Evolutionary conservation across 2,113 vertebrate genomes (phyloP), one percentile per base, ranked within the genome.

Genomic region (Pomatorhinus ruficollis): DNA sequence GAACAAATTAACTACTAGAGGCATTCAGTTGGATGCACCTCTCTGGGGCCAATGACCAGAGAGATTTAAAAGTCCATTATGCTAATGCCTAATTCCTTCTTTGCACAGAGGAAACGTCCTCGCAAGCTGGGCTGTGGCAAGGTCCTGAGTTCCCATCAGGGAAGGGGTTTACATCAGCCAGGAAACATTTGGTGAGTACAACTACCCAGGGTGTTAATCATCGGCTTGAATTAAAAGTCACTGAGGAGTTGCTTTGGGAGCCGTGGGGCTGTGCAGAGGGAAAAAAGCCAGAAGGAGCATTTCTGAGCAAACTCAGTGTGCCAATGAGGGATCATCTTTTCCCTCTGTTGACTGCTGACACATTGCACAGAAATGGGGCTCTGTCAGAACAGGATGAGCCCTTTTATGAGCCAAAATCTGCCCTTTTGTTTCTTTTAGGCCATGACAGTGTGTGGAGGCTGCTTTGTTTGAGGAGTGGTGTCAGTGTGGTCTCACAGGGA

Each of bases 51-150:
- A 5, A 23, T 42, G 72, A 83, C 83, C 76, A 68, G 79, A 45
- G 92, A 88, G 88, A 79, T 84, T 93, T 92, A 69, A 50, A 94
- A 94, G 85, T 83, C 83, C 64, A 84, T 93, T 95, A 90, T 15
- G 9, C 15, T 92, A 75, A 92, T 81, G 64, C 56, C 49, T 81
- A 37, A 84, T 84, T 90, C 44, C 22, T 92, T 66, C 82, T 83
- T 63, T 75, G 64, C 68, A 50, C 83, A 60, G 65, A 96, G 79
- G 54, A 96, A 63, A 52, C 4, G 60, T 96, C 76, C 88, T 82
- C 4, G 0, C 77, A 83, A 79, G 94, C 86, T 74, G 72, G 69
- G 60, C 90, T 64, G 76, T 52, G 63, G 47, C 89, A 79, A 82
- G n/a, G 83, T 49, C 86, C 72, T 12, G 65, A 8, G 44, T 64